These are phyloP conservation scores for Cervus canadensis DNA, from an alignment of 2,113 vertebrate species.

Conservation along the genomic window DNA sequence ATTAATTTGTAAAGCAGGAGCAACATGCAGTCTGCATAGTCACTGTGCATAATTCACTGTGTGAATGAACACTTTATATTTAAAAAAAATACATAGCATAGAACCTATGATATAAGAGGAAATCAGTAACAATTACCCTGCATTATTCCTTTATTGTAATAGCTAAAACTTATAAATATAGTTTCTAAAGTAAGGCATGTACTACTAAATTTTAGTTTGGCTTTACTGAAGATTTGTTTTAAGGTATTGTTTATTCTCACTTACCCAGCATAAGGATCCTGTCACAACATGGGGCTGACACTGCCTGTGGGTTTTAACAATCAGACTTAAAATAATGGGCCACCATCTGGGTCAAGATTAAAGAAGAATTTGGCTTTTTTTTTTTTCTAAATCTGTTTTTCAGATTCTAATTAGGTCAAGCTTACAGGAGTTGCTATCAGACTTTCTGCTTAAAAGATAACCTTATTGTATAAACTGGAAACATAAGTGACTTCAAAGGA, in stretches of 20 bases:
- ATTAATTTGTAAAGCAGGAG: not conserved
- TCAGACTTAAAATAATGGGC: not conserved
- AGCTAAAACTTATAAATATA: not conserved
- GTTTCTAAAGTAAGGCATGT: not conserved
- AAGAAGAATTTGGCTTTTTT: not conserved
- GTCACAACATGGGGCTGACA: not conserved
- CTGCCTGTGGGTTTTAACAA: not conserved
- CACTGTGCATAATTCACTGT: too few species aligned
- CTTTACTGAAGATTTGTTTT: not conserved
- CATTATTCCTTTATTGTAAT: not conserved
- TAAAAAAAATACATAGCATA: not conserved
- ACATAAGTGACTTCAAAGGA: conserved; percentile 28
- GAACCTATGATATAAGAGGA: not conserved
- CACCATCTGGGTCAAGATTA: not conserved
- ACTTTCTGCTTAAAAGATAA: conserved; percentile 24
- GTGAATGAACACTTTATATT: not conserved
- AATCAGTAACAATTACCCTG: not conserved
- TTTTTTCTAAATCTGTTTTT: not conserved
- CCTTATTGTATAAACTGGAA: not conserved
- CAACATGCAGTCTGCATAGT: not conserved
- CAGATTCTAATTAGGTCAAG: conserved; percentile 11
- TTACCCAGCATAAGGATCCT: not conserved
- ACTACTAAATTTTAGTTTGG: not conserved
- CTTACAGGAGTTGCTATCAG: not conserved
- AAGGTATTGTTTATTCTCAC: not conserved